Base-by-base conservation (phyloP, 2,797 vertebrate genomes). In the Pantherophis vulpinus region DNA sequence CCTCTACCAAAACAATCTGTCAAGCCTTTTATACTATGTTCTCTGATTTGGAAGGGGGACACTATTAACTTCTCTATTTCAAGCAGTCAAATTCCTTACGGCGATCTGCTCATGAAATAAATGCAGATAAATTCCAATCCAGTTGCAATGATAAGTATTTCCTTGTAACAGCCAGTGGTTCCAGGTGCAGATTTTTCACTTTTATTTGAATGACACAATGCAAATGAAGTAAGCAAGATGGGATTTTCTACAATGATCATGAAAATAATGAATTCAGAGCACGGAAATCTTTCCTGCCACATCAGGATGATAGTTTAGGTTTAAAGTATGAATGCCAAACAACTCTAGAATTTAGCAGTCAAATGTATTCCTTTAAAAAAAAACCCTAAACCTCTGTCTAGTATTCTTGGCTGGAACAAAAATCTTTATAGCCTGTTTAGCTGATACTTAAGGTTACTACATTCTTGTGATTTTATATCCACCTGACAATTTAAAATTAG, bases 31-130 rank as follows among this genome's bases (percentile, higher is more conserved):
- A 83, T 47, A 25, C 37, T 5, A 1, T 83, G 37, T 25, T 25
- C 20, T 83, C 74, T 83, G 74, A 11, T 47, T 83, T 83, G 42
- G 37, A 47, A 83, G 37, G 20, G 37, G 10, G 18, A 6, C 37
- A 25, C 18, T 79, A 42, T 79, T 42, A 79, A 79, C 42, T 47
- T 47, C 42, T 83, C 42, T 83, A 42, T 47, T 83, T 47, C 74
- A 83, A 42, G 74, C 37, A 83, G 9, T 83, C 37, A 42, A 83
- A 83, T 83, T 25, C 20, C 42, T 83, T 10, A 79, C 1, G 18
- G 32, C 89, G 18, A 29, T 61, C 95, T 58, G 92, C 91, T 92
- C 95, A 93, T 93, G 93, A 95, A 94, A 86, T 91, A 95, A 83
- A 91, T 56, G 93, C 74, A 93, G 94, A 91, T 56, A 25, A 93